Evolutionary conservation across 2,888 invertebrate genomes (phyloP), one percentile per base, ranked within the genome.

Genomic region (Nysson spinosus): DNA sequence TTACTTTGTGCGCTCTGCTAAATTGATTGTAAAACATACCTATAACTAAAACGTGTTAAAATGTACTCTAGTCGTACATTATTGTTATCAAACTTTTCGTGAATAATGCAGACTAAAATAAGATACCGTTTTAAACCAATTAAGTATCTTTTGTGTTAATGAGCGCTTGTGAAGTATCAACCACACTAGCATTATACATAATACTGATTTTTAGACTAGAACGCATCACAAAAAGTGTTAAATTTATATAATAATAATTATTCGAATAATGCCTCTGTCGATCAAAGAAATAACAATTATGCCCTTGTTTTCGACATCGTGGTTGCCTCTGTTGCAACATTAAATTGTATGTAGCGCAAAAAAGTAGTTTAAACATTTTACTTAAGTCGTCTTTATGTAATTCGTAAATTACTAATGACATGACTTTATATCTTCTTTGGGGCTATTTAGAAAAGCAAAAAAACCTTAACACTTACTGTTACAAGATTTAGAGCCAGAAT

Each of bases 1-100:
- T 39, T 40, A 40, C 28, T 46, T 55, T 46, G 44, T 50, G 34
- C 39, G 17, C 32, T 28, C 6, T 54, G n/a, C 9, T 26, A 32
- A 32, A 20, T 26, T 24, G 26, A 32, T 26, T 43, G 11, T 39
- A 6, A 19, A 12, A 26, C 6, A 17, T 30, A 9, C 16, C 14
- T 28, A 35, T 24, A 14, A 17, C 54, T 17, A 0, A 44, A 6
- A 6, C 20, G n/a, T n/a, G n/a, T n/a, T n/a, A n/a, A n/a, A n/a
- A n/a, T n/a, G n/a, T n/a, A n/a, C n/a, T n/a, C n/a, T n/a, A n/a
- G n/a, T n/a, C n/a, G n/a, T 16, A 56, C 49, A 43, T 17, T 9
- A 43, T 55, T 11, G 14, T 19, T 40, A 42, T 28, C 22, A 0
- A 6, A 37, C n/a, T 22, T 11, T 43, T 37, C 16, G 26, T 22